Percentiles rank a stretch among this genome's conserved stretches.
phyloP scores from a whole-genome alignment of 2,113 vertebrate genomes.

The Psilopogon haemacephalus region DNA sequence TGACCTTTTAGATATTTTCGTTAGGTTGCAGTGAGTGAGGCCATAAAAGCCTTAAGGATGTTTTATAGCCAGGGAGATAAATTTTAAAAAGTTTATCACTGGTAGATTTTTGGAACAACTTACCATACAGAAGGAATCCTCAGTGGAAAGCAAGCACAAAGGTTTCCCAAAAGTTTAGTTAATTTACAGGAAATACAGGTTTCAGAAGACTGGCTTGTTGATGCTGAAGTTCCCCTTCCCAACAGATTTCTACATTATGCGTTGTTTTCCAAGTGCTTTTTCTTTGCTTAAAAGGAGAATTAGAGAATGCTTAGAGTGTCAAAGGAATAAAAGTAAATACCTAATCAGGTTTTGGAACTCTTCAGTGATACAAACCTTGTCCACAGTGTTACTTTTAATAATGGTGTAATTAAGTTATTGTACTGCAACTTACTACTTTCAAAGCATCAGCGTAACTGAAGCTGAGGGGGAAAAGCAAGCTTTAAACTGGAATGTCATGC shows the following conservation, averaged over 20 bases:
- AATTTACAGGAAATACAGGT: neutral
- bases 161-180: neutral
- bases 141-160: neutral
- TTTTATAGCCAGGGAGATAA: neutral
- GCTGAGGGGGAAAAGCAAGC: neutral
- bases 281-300: neutral
- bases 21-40: neutral
- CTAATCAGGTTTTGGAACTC: neutral
- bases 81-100: neutral
- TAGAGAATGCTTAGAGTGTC: neutral
- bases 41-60: neutral
- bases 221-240: neutral
- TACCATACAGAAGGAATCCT: neutral
- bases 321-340: neutral
- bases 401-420: neutral
- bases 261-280: neutral
- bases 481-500: neutral
- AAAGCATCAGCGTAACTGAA: neutral
- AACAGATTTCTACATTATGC: neutral
- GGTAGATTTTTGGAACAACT: neutral
- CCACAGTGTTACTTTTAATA: neutral
- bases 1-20: neutral
- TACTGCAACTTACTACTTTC: neutral
- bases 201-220: neutral
- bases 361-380: neutral